Evolutionary conservation across 2,888 invertebrate species (phyloP).

Genomic region (Drosophila cognata): DNA sequence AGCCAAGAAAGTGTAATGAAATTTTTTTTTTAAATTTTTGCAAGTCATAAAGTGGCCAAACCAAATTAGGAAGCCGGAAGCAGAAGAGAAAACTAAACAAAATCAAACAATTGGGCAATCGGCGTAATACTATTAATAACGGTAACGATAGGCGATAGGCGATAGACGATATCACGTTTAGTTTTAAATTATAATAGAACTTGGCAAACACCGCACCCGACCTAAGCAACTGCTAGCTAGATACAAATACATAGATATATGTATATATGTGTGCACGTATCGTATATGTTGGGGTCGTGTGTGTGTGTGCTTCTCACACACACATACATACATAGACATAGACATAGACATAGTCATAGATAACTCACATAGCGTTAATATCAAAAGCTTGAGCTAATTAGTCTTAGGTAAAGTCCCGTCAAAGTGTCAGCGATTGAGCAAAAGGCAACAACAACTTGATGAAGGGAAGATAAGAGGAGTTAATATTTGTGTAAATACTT

Average conservation of each 20-base stretch:
- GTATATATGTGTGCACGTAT: slow-evolving; percentile 18
- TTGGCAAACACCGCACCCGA: slow-evolving; percentile 67
- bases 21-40: slow-evolving; percentile 57
- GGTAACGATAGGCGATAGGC: slow-evolving; percentile 32
- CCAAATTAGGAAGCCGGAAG: slow-evolving; percentile 6
- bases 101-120: slow-evolving; percentile 24
- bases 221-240: slow-evolving; percentile 59
- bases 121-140: slow-evolving; percentile 26
- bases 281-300: slow-evolving; percentile 35
- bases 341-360: slow-evolving; percentile 21
- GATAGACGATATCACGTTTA: slow-evolving; percentile 42
- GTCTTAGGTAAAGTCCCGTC: slow-evolving; percentile 34
- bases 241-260: slow-evolving; percentile 12
- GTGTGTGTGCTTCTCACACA: slow-evolving; percentile 31
- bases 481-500: slow-evolving; percentile 68
- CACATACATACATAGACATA: slow-evolving; percentile 40
- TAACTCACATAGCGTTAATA: slow-evolving; percentile 70
- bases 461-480: slow-evolving; percentile 1
- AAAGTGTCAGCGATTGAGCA: slow-evolving; percentile 5
- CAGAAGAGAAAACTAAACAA: slow-evolving; percentile 15
- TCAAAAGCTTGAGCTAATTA: slow-evolving; percentile 66
- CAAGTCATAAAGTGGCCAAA: slow-evolving; percentile 60
- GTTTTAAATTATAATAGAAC: slow-evolving; percentile 46
- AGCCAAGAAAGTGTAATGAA: slow-evolving; percentile 21
- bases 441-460: background rate